A percentile compares a stretch with the other conserved stretches of the same genome.
phyloP scores from a whole-genome alignment of 1,140 invertebrate species.

The Holotrichia oblita region DNA sequence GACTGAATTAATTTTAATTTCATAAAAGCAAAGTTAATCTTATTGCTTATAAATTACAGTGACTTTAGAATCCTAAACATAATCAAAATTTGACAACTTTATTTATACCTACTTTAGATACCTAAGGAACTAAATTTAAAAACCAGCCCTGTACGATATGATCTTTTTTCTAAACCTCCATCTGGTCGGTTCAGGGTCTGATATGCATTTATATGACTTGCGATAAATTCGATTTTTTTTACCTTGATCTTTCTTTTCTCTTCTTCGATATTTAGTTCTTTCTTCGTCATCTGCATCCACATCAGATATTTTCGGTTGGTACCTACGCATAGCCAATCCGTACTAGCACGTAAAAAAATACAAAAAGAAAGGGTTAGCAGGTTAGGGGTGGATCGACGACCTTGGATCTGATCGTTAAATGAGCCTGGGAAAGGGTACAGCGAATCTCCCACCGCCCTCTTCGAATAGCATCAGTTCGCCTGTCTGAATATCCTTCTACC shows the following conservation, averaged over 20 bases:
- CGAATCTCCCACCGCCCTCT: slow-evolving; percentile 49
- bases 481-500: not conserved
- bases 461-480: not conserved
- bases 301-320: slow-evolving; percentile 40
- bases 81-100: not conserved
- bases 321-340: slow-evolving; percentile 2
- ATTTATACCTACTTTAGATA: not conserved
- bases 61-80: too few species aligned
- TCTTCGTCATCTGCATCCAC: not conserved
- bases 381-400: slow-evolving; percentile 47
- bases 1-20: too few species aligned
- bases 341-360: slow-evolving; percentile 15
- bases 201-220: slow-evolving; percentile 46
- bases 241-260: slow-evolving; percentile 26
- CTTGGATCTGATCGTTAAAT: slow-evolving; percentile 47
- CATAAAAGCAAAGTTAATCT: too few species aligned
- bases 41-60: too few species aligned
- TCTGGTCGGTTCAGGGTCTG: not conserved
- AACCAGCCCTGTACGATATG: slow-evolving; percentile 8
- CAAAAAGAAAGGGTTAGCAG: slow-evolving; percentile 49
- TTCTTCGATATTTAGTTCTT: slow-evolving; percentile 19
- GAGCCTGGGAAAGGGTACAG: slow-evolving; percentile 51
- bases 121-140: not conserved
- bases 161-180: slow-evolving; percentile 39
- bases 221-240: slow-evolving; percentile 50